Base-by-base conservation (phyloP, 2,888 invertebrate genomes). In the Pediacus dermestoides region DNA sequence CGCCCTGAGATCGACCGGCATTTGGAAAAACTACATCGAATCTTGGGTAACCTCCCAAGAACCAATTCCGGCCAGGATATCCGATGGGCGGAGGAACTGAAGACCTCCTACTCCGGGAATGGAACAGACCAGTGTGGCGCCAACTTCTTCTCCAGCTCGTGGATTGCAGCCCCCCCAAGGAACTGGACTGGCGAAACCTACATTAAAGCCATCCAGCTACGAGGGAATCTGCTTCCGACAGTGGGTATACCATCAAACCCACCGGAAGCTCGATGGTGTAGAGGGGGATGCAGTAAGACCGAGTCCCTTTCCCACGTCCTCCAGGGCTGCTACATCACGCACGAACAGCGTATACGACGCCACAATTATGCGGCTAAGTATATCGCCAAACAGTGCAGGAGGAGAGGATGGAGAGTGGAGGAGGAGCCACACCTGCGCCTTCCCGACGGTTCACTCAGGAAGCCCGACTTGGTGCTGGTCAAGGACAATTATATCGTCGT, bases 211-310 rank as follows among this genome's bases (percentile, higher is more conserved):
- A 30, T 59, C 1, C 57, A 57, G 30, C 47, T 62, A 1, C 13
- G 55, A 4, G 53, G 50, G 1, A 56, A 55, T 34, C 43, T 57
- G 3, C 39, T 61, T 3, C 58, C 60, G 2, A 55, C 57, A 0
- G 41, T 34, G n/a, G 58, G 57, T 1, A 51, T 59, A 4, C 54
- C 55, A 16, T 58, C 56, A 1, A 59, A 60, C 34, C 60, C 57
- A 3, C 42, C 47, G 2, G 32, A 42, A 1, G 40, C 35, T 18
- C 11, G 49, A n/a, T 22, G n/a, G 4, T 60, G 56, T 31, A 15
- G 56, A 16, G 48, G 37, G 0, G 56, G 58, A 1, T 59, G 60
- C 22, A 18, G n/a, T 18, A 28, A 16, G 8, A n/a, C n/a, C 3
- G 34, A 18, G 9, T 34, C 47, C 1, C 38, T 57, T 1, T 40